Percentiles rank a stretch among this genome's conserved stretches.
Evolutionary conservation across 2,888 invertebrate genomes (phyloP).

Genomic region (Tachina lurida): DNA sequence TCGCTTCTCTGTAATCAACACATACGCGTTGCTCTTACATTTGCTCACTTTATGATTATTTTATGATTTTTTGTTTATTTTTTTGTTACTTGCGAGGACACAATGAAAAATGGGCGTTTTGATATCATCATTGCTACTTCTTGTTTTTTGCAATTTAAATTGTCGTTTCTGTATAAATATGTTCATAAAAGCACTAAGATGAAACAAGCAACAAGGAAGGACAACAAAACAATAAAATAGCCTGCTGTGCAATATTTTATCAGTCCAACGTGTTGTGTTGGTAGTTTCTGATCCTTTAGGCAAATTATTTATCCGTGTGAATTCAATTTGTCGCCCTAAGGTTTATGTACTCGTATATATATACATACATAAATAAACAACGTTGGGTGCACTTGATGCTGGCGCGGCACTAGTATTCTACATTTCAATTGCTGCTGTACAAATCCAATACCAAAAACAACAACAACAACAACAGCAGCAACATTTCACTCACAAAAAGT

Average conservation of each 20-base stretch:
- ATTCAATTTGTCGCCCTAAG: conserved; percentile 72
- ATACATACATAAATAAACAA: background rate
- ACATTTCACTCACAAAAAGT: conserved; percentile 8
- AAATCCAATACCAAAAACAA: conserved; percentile 36
- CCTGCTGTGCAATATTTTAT: conserved; percentile 70
- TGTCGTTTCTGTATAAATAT: conserved; percentile 45
- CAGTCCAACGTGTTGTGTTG: conserved; percentile 55
- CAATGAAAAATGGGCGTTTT: conserved; percentile 66
- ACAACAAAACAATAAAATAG: conserved; percentile 50
- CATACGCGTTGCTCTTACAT: conserved; percentile 9
- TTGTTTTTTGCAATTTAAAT: conserved; percentile 65
- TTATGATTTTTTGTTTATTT: conserved; percentile 23
- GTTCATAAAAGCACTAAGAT: background rate
- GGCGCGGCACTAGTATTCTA: conserved; percentile 23
- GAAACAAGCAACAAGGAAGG: conserved; percentile 31
- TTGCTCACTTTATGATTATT: conserved; percentile 60
- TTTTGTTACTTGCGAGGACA: conserved; percentile 35
- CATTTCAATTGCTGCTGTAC: conserved; percentile 53
- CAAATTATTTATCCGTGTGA: conserved; percentile 72
- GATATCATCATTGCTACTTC: conserved; percentile 63
- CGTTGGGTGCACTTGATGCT: conserved; percentile 69
- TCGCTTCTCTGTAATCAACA: conserved; percentile 18
- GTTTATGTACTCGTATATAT: conserved; percentile 1
- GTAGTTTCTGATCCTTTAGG: conserved; percentile 63
- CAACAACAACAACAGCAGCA: conserved; percentile 42